Conservation (phyloP, 1,140 invertebrate species). For the Musca domestica region DNA sequence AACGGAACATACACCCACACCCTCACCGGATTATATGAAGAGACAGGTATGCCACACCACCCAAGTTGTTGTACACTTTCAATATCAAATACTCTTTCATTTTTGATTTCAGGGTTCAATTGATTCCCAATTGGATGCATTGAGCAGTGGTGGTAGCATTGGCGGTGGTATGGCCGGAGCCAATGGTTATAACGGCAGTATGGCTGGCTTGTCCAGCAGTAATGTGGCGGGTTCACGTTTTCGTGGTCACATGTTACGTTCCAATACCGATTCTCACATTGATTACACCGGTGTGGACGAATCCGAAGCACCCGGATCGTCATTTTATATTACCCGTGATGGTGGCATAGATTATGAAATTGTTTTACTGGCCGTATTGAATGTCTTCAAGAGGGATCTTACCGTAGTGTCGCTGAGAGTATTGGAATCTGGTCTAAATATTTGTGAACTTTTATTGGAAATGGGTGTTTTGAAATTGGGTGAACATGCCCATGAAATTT, state of each 20-base stretch:
- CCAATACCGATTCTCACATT: slow-evolving; percentile 93
- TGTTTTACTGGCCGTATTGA: slow-evolving; percentile 84
- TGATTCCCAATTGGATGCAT: slow-evolving; percentile 74
- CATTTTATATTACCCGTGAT: slow-evolving; percentile 90
- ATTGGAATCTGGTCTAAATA: slow-evolving; percentile 85
- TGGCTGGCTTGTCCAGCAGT: slow-evolving; percentile 57
- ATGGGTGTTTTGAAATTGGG: slow-evolving; percentile 76
- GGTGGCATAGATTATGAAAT: slow-evolving; percentile 91
- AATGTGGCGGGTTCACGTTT: slow-evolving; percentile 37
- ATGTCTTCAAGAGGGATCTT: slow-evolving; percentile 74
- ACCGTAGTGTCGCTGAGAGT: slow-evolving; percentile 75
- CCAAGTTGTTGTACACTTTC: neutral
- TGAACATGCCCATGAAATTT: slow-evolving; percentile 56
- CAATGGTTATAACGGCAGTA: slow-evolving; percentile 41
- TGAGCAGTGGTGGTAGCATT: slow-evolving; percentile 61
- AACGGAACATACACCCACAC: slow-evolving; percentile 88
- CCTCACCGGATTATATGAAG: slow-evolving; percentile 77
- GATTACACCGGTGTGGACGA: slow-evolving; percentile 77
- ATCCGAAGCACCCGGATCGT: slow-evolving; percentile 83
- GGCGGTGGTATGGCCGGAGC: slow-evolving; percentile 32
- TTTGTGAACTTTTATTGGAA: slow-evolving; percentile 85
- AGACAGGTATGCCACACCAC: slow-evolving; percentile 61
- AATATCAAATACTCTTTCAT: neutral
- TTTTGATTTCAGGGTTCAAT: slow-evolving; percentile 66
- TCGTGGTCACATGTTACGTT: slow-evolving; percentile 67